These are phyloP conservation scores for Palythoa caribaeorum DNA, from an alignment of 92 coral and sea anemone species.

Conservation along the genomic window DNA sequence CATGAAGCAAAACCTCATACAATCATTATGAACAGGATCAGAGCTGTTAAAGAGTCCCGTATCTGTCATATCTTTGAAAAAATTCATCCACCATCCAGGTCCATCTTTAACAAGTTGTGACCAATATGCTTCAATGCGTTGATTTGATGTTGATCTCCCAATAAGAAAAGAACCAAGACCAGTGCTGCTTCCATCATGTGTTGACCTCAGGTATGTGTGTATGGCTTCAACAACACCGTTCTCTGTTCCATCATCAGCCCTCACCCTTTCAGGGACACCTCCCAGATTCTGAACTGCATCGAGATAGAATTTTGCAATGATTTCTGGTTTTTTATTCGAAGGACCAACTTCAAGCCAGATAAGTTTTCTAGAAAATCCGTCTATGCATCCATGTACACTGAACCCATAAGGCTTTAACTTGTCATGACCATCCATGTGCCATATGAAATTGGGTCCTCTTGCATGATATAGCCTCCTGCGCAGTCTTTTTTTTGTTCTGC, in stretches of 20 bases:
- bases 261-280: conserved; percentile 55
- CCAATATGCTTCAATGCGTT: conserved; percentile 60
- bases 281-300: conserved; percentile 48
- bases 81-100: conserved; percentile 65
- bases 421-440: conserved; percentile 55
- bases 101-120: conserved; percentile 57
- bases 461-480: conserved; percentile 48
- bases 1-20: conserved; percentile 68
- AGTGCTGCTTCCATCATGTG: conserved; percentile 53
- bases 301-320: conserved; percentile 44
- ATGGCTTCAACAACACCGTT: conserved; percentile 57
- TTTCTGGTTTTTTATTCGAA: conserved; percentile 48
- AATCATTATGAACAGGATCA: conserved; percentile 49
- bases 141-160: conserved; percentile 58
- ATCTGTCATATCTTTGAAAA: conserved; percentile 62
- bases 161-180: conserved; percentile 41
- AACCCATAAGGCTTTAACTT: conserved; percentile 43
- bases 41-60: conserved; percentile 41
- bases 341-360: conserved; percentile 21
- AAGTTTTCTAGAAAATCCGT: conserved; percentile 45
- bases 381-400: conserved; percentile 53
- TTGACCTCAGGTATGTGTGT: conserved; percentile 59
- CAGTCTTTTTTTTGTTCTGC: conserved; percentile 46
- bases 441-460: conserved; percentile 48
- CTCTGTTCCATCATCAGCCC: conserved; percentile 71